Conservation (phyloP, 1,140 invertebrate genomes). For the Zophobas morio region DNA sequence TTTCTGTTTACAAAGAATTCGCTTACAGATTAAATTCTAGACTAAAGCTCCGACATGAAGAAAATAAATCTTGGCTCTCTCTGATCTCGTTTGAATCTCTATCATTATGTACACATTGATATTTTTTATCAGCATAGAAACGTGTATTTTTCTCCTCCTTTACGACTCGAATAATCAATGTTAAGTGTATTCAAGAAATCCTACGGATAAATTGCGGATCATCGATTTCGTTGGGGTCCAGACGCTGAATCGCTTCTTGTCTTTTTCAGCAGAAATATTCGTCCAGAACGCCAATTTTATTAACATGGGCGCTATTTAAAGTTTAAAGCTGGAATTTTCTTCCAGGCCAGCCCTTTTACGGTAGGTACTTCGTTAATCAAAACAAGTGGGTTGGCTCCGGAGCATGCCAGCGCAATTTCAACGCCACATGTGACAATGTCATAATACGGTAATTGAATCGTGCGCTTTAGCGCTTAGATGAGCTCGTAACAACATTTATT, state of each 20-base stretch:
- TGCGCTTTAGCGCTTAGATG: slow-evolving; percentile 36
- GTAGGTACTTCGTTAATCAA: slow-evolving; percentile 16
- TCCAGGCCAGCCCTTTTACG: background rate
- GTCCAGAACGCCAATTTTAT: background rate
- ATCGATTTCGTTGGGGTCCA: too few species aligned
- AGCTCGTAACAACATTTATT: slow-evolving; percentile 30
- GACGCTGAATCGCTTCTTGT: too few species aligned
- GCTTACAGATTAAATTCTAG: slow-evolving; percentile 27
- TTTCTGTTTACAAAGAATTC: slow-evolving; percentile 38
- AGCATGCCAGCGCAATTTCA: slow-evolving; percentile 32
- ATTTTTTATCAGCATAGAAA: too few species aligned
- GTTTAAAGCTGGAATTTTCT: background rate
- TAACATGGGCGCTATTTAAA: background rate
- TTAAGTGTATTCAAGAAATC: too few species aligned
- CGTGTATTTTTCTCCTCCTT: too few species aligned
- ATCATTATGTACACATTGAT: background rate
- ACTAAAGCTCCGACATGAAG: slow-evolving; percentile 1
- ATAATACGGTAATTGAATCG: slow-evolving; percentile 40
- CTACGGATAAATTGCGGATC: too few species aligned
- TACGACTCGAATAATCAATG: too few species aligned
- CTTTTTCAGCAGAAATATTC: too few species aligned
- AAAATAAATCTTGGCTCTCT: background rate
- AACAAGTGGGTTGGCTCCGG: slow-evolving; percentile 17
- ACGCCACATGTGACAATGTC: slow-evolving; percentile 34
- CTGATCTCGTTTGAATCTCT: background rate